Evolutionary conservation across 2,113 vertebrate genomes (phyloP), one percentile per base, ranked within the genome.

Genomic region (Lepus timidus): DNA sequence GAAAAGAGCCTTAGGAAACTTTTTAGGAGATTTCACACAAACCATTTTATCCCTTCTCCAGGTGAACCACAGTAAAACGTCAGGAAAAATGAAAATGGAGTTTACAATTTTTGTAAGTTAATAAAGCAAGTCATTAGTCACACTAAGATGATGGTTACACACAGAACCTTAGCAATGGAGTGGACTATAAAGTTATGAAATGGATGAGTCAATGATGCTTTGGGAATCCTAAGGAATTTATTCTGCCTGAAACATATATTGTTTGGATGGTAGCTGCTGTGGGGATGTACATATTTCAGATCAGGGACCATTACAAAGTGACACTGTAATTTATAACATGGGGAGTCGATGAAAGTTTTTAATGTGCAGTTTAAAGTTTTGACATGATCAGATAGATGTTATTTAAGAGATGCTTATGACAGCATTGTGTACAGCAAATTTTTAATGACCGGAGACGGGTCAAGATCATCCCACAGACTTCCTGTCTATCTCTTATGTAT

Each of bases 11-110:
- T 44, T 39, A 64, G 27, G 36, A 39, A 44, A 4, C 5, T 6
- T 52, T 83, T 14, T 29, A 89, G 74, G 6, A 76, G 2, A 4
- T 71, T 36, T 85, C 51, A 58, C 12, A 61, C 74, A 17, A 80
- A 80, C 85, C 39, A 71, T 71, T 86, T 64, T 7, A 44, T 39
- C 29, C 65, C 1, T 84, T 92, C 52, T 71, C 27, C 44, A 85
- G 9, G 44, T 14, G 44, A 62, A 76, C 1, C 13, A 39, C 3
- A 65, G 82, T 71, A 71, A 62, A 33, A 67, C 51, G 74, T 78
- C 74, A 68, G 25, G 74, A 76, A 89, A 95, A 91, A 39, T 62
- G 4, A 93, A 93, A 88, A 33, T 65, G 25, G 9, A 68, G 9
- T n/a, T 70, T 94, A 70, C 23, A 25, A 52, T 20, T 65, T 87